Percentiles rank a stretch among this genome's conserved stretches.
phyloP scores from a whole-genome alignment of 2,888 invertebrate genomes.

The Pteria penguin region DNA sequence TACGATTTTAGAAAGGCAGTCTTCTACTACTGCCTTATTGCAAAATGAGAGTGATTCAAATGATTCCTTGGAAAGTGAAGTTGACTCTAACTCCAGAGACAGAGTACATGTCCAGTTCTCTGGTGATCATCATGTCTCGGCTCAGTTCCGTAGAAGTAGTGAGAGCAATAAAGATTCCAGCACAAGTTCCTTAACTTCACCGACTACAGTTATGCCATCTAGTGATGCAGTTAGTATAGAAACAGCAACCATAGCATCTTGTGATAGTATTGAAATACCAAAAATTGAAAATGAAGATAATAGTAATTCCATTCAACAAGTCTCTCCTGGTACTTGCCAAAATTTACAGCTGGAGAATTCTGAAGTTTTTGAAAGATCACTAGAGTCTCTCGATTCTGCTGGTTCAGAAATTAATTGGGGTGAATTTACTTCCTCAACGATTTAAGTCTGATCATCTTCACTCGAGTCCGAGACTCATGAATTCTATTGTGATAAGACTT shows the following conservation, averaged over 20 bases:
- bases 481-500: too few species aligned
- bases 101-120: slow-evolving; percentile 21
- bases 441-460: too few species aligned
- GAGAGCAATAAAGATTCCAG: slow-evolving; percentile 13
- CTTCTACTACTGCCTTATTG: slow-evolving; percentile 44
- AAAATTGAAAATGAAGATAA: slow-evolving; percentile 19
- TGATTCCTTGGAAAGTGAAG: slow-evolving; percentile 39
- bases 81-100: slow-evolving; percentile 24
- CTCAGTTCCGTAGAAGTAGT: slow-evolving; percentile 15
- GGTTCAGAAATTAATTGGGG: slow-evolving; percentile 34
- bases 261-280: slow-evolving; percentile 38
- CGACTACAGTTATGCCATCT: neutral
- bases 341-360: neutral
- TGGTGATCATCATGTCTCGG: slow-evolving; percentile 25
- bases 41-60: slow-evolving; percentile 49
- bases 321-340: neutral
- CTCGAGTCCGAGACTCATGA: too few species aligned
- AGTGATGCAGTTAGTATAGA: slow-evolving; percentile 34
- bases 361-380: slow-evolving; percentile 3
- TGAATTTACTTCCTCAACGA: slow-evolving; percentile 30
- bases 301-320: slow-evolving; percentile 14
- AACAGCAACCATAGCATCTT: slow-evolving; percentile 37
- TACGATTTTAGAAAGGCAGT: slow-evolving; percentile 32
- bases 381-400: slow-evolving; percentile 25
- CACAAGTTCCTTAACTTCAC: neutral